Base-by-base conservation (phyloP, 1,140 invertebrate genomes). In the Coenobita brevimanus region DNA sequence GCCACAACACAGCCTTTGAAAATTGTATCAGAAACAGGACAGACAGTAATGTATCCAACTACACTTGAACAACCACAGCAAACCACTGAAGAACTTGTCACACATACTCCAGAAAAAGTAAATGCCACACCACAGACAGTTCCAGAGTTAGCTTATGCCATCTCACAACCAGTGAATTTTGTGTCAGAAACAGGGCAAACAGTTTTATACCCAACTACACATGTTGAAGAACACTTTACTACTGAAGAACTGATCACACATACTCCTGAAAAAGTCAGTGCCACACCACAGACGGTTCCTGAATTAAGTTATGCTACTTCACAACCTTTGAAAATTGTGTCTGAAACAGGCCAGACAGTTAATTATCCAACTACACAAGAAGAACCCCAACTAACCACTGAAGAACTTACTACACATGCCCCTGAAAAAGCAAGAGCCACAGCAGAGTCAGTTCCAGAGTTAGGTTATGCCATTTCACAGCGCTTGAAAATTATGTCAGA, bases 401-500 rank as follows among this genome's bases (percentile, higher is more conserved):
- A 79, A 46, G 46, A 43, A 27, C 38, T 71, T 71, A 38, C 21
- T 17, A 71, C 67, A 33, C 21, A 38, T 21, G 38, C 33, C 10
- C 67, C 78, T 38, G 78, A 81, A 17, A 64, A 81, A 81, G n/a
- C 36, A 1, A 24, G 41, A 13, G 81, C 81, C 27, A 71, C 33
- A 30, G 2, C 30, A 57, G n/a, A 54, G 27, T 50, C 13, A 50
- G 30, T 83, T 54, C 46, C 81, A 50, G 67, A 36, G 13, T 50
- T 83, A 43, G 38, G 38, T 6, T 54, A 69, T 81, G 78, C 33
- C 2, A 38, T 41, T 43, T n/a, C 43, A 13, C 54, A 81, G n/a
- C 78, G 54, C 10, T 38, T 81, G 10, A 38, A 41, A 54, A 43
- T 83, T 73, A 50, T 83, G 50, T 83, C 81, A 17, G 81, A 83